phyloP scores from a whole-genome alignment of 2,888 invertebrate species.

The Merodon equestris region DNA sequence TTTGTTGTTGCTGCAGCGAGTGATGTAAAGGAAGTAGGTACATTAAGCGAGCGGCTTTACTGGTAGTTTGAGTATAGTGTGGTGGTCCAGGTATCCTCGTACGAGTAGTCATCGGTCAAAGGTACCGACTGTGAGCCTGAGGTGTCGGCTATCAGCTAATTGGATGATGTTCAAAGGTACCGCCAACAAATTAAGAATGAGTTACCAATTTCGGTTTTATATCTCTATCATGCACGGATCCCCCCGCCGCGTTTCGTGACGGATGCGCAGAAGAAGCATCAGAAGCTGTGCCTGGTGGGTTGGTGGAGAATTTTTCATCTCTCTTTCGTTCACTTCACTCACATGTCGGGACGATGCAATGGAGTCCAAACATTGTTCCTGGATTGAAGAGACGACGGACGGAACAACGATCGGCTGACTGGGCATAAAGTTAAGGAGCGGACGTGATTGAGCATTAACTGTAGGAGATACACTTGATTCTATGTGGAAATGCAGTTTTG shows the following conservation, averaged over 20 bases:
- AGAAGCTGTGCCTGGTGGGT: slow-evolving; percentile 28
- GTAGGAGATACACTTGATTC: slow-evolving; percentile 64
- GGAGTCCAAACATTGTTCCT: slow-evolving; percentile 32
- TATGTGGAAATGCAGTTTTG: slow-evolving; percentile 16
- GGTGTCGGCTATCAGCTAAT: slow-evolving; percentile 79
- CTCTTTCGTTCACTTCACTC: too few species aligned
- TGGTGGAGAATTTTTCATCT: too few species aligned
- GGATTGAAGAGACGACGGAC: background rate
- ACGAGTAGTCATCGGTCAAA: slow-evolving; percentile 50
- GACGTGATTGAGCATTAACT: slow-evolving; percentile 65
- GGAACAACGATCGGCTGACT: slow-evolving; percentile 10
- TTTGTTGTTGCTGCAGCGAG: slow-evolving; percentile 58
- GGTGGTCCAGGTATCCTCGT: slow-evolving; percentile 61
- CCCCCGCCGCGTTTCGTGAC: slow-evolving; percentile 25
- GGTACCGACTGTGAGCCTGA: slow-evolving; percentile 72
- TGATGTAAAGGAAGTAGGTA: slow-evolving; percentile 38
- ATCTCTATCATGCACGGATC: slow-evolving; percentile 74
- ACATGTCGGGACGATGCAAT: too few species aligned
- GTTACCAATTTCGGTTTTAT: slow-evolving; percentile 78
- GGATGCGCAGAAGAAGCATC: slow-evolving; percentile 49
- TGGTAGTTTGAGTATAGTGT: slow-evolving; percentile 23
- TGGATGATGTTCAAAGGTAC: slow-evolving; percentile 79
- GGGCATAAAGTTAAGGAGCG: slow-evolving; percentile 31
- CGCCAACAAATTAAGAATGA: slow-evolving; percentile 78
- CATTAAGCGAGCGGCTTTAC: slow-evolving; percentile 36